Base-by-base conservation (phyloP, 2,797 vertebrate species). In the Hoplostethus mediterraneus region DNA sequence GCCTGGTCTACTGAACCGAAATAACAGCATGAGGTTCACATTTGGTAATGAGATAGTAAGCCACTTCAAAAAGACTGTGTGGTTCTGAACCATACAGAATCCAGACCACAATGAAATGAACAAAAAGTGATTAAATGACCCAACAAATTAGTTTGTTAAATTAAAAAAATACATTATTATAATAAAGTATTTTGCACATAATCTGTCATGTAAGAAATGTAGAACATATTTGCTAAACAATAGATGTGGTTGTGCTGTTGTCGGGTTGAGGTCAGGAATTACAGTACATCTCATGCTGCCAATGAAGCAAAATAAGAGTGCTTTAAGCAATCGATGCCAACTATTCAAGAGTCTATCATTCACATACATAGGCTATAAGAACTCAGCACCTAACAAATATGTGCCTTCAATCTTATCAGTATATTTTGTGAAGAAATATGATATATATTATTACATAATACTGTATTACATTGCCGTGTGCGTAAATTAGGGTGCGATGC, bases 181-280 rank as follows among this genome's bases (percentile, higher is more conserved):
- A 33, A 33, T 3, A 33, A 33, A 58, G 17, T 12, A 45, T n/a
- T 58, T 58, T 64, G 62, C 21, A 49, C 10, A 9, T 30, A 16
- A 71, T 47, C 21, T 21, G 44, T 63, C 38, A 71, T 25, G 59
- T 71, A 69, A 60, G 55, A 60, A 68, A 60, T 42, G 14, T 59
- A 59, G 5, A 59, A 59, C 60, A 51, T 49, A 68, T 59, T 57
- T 57, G 21, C 54, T 14, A 67, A 49, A 58, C n/a, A 38, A 67
- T 31, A 14, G 54, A 17, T 40, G 33, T 33, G 33, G 33, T n/a
- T 12, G 21, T 53, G 60, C 31, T 5, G 17, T n/a, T 33, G 14
- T 42, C 25, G 38, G 8, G 31, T 36, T 59, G 57, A 59, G 57
- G 57, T 59, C 57, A 59, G 57, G 45, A n/a, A 14, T 3, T 47